Conservation (phyloP, 2,888 invertebrate genomes). For the Agonum fuliginosum region DNA sequence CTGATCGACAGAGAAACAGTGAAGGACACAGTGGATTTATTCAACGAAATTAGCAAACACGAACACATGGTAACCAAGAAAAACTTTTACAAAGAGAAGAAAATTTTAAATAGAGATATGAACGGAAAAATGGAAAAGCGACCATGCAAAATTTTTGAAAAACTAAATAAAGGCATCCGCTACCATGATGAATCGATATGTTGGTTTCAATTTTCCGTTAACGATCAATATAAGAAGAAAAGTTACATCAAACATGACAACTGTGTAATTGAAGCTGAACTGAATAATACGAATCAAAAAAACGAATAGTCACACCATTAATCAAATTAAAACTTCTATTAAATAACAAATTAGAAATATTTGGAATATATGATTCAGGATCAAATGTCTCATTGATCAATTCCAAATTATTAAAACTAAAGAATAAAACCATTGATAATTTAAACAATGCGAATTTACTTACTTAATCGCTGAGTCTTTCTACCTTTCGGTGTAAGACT, state of each 20-base stretch:
- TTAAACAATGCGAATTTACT: slow-evolving; percentile 60
- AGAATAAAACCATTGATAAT: slow-evolving; percentile 61
- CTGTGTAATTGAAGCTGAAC: slow-evolving; percentile 63
- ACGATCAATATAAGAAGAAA: slow-evolving; percentile 52
- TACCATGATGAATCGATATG: slow-evolving; percentile 62
- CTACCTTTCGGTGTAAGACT: no score
- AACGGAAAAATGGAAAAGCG: no score
- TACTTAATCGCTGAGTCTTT: no score
- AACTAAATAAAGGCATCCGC: slow-evolving; percentile 63
- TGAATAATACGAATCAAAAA: slow-evolving; percentile 62
- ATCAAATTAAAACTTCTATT: slow-evolving; percentile 60
- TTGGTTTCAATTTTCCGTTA: slow-evolving; percentile 62
- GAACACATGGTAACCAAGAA: no score
- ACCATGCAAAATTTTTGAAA: slow-evolving; percentile 63
- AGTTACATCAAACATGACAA: slow-evolving; percentile 57
- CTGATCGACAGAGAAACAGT: no score
- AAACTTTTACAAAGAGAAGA: no score
- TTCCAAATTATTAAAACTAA: slow-evolving; percentile 63
- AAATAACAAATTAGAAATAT: no score
- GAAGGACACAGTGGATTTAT: no score
- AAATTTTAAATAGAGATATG: no score
- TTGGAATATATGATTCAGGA: no score
- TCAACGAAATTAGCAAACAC: no score
- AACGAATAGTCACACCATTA: slow-evolving; percentile 64
- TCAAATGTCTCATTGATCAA: no score